Base-by-base conservation (phyloP, 2,888 invertebrate species). In the Hemithea aestivaria region DNA sequence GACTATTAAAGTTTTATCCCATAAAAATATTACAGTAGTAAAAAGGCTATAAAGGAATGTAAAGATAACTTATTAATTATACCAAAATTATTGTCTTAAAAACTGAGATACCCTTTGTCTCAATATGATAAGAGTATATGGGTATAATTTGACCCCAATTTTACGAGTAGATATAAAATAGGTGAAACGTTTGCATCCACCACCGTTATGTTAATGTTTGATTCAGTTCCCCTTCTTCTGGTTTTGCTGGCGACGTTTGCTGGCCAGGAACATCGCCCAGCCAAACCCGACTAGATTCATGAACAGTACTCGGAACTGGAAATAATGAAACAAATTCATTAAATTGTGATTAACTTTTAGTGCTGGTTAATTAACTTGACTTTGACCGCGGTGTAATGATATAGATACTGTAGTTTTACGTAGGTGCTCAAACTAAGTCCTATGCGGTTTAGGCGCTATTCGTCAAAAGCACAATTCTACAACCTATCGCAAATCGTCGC, bases 211-310 rank as follows among this genome's bases (percentile, higher is more conserved):
- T 12, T 2, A 7, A 1, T 22, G 20, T 25, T n/a, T 20, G 20
- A 11, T 11, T 66, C 54, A 62, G 50, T 68, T 61, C 38, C 53
- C 51, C 39, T 80, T 84, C 53, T 70, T 82, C 53, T 76, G 71
- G 40, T 56, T 68, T 45, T 80, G 73, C 56, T 90, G 89, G 7
- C 92, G 88, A 58, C 93, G 88, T 64, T 91, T 91, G 43, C 89
- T 89, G 1, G 94, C 92, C 32, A 95, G 63, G 64, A 92, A 94
- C 67, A 94, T 90, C 1, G 91, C 90, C 94, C 94, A 95, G 53
- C 93, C 89, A 62, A 94, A 93, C 27, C 93, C 93, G 40, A 95
- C 90, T n/a, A 94, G 58, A 65, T 93, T 94, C 68, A 90, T 89
- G 40, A 91, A 89, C 7, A 94, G 78, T n/a, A 94, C 93, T 53